Percentiles rank a stretch among this genome's conserved stretches.
phyloP scores from a whole-genome alignment of 2,797 vertebrate species.

The Petrocephalus schoutedeni region DNA sequence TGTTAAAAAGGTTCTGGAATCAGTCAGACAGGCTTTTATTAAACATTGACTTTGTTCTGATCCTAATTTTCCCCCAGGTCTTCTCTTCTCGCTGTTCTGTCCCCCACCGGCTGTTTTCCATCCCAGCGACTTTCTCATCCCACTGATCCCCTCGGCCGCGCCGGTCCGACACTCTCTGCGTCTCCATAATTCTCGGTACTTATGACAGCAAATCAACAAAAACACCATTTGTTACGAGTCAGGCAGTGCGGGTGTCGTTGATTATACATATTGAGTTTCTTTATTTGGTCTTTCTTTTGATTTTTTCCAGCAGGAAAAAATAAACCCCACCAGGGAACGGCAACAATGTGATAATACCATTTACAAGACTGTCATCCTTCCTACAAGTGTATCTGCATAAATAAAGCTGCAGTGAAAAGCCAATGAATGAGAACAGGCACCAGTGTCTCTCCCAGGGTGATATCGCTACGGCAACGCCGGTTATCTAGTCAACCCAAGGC shows the following conservation, averaged over 20 bases:
- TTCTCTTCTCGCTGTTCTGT: background rate
- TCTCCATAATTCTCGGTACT: constrained; percentile 14
- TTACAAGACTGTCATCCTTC: constrained; percentile 8
- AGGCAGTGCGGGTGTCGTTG: background rate
- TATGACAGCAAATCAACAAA: constrained; percentile 23
- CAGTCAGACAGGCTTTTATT: constrained; percentile 9
- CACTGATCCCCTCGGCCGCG: background rate
- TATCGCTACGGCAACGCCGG: background rate
- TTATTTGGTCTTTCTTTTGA: constrained; percentile 7
- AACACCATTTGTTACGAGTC: background rate
- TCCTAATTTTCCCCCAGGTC: constrained; percentile 13
- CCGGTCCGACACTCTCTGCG: constrained; percentile 4
- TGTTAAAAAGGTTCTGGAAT: background rate
- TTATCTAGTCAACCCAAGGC: constrained; percentile 1
- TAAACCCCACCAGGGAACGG: background rate
- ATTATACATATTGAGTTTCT: constrained; percentile 11
- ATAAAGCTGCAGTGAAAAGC: background rate
- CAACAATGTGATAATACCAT: background rate
- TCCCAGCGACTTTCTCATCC: background rate
- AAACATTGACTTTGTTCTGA: constrained; percentile 11
- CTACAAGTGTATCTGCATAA: background rate
- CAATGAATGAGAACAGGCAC: background rate
- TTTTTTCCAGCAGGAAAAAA: background rate
- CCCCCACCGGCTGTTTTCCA: background rate
- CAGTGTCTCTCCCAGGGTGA: background rate